Conservation (phyloP, 2,888 invertebrate genomes). For the Siphlonurus alternatus region DNA sequence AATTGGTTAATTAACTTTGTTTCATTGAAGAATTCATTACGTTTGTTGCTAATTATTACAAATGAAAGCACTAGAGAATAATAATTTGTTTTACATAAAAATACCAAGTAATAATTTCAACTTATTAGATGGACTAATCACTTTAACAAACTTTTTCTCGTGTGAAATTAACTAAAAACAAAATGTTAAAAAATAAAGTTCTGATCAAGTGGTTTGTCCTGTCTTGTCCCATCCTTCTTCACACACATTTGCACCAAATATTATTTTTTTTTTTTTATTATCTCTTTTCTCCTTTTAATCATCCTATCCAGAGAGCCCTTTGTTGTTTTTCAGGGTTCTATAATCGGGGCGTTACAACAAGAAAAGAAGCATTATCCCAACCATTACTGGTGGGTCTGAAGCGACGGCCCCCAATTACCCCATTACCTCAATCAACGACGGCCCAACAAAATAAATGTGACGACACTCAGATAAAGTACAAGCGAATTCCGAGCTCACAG, state of each 20-base stretch:
- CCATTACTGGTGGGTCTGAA: constrained; percentile 50
- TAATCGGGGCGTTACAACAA: constrained; percentile 55
- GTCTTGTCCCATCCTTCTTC: background rate
- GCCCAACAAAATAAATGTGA: background rate
- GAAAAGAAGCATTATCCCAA: constrained; percentile 61
- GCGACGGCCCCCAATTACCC: background rate
- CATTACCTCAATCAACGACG: background rate
- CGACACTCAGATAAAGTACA: background rate
- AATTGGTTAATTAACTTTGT: too few relatives aligned
- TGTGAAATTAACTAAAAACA: too few relatives aligned
- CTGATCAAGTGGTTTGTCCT: background rate
- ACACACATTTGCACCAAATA: background rate
- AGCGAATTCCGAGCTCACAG: background rate
- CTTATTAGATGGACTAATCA: background rate
- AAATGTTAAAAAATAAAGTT: too few relatives aligned
- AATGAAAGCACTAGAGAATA: too few relatives aligned
- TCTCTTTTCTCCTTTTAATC: background rate
- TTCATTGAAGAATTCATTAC: too few relatives aligned
- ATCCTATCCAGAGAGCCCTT: constrained; percentile 46
- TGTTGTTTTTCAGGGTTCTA: constrained; percentile 75
- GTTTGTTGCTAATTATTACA: too few relatives aligned
- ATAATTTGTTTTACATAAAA: too few relatives aligned
- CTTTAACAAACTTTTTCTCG: too few relatives aligned
- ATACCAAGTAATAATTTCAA: background rate
- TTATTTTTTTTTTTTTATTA: background rate